Conservation (phyloP, 2,888 invertebrate genomes). For the Thera obeliscata region DNA sequence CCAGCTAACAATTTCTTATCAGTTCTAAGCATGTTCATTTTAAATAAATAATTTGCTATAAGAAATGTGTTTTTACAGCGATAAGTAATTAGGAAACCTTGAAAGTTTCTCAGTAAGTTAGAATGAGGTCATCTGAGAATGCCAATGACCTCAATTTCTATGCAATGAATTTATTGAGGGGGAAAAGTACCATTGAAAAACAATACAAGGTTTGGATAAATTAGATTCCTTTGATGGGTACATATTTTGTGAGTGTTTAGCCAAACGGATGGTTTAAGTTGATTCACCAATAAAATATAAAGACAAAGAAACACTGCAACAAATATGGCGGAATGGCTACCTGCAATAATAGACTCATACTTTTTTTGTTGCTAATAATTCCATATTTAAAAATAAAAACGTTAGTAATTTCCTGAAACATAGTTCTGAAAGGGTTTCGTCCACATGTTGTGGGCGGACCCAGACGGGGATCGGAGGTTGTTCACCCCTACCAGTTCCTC, state of each 20-base stretch:
- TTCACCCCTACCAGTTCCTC: constrained; percentile 82
- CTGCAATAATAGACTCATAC: not conserved
- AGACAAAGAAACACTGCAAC: constrained; percentile 63
- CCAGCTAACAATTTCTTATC: not conserved
- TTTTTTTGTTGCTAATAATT: constrained; percentile 64
- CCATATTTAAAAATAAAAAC: constrained; percentile 31
- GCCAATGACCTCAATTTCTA: constrained; percentile 53
- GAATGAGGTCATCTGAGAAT: constrained; percentile 54
- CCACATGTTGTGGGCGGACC: constrained; percentile 64
- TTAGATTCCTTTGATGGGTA: too few relatives aligned
- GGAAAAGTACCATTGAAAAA: not conserved
- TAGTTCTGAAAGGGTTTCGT: constrained; percentile 52
- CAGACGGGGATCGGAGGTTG: constrained; percentile 71
- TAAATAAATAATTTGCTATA: constrained; percentile 7
- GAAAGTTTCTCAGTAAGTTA: constrained; percentile 51
- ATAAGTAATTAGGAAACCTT: constrained; percentile 31
- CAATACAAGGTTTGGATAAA: not conserved
- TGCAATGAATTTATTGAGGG: not conserved
- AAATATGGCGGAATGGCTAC: constrained; percentile 59
- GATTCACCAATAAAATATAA: constrained; percentile 11
- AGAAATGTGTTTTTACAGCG: constrained; percentile 32
- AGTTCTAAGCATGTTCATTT: constrained; percentile 1
- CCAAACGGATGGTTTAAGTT: not conserved
- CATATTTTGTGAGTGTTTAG: not conserved
- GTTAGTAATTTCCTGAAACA: constrained; percentile 27